A percentile compares a stretch with the other conserved stretches of the same genome.
Conservation (phyloP, 1,140 invertebrate genomes). For the Drosophila repletoides region DNA sequence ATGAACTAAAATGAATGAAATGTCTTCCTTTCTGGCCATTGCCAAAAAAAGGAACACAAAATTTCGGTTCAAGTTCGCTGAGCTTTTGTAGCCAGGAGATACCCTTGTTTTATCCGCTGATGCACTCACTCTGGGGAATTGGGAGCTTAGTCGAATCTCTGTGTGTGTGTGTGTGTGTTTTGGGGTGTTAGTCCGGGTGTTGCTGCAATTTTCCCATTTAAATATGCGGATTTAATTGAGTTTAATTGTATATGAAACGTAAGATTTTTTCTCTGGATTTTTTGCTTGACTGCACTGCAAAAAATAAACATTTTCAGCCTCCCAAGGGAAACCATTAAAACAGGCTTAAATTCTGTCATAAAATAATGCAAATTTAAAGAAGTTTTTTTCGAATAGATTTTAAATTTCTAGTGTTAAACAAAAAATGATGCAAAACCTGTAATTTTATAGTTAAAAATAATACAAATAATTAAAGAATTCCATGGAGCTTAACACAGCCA, state of each 20-base stretch:
- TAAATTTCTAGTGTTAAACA: no score
- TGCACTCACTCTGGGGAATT: slow-evolving; percentile 67
- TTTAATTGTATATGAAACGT: slow-evolving; percentile 72
- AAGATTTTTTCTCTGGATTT: slow-evolving; percentile 47
- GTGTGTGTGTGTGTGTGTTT: no score
- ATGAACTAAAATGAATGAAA: no score
- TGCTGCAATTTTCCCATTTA: slow-evolving; percentile 66
- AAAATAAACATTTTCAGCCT: neutral
- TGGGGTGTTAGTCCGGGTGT: slow-evolving; percentile 34
- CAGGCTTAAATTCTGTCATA: slow-evolving; percentile 12
- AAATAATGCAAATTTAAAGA: neutral
- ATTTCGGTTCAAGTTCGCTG: slow-evolving; percentile 79
- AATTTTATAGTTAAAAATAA: no score
- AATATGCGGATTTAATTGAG: slow-evolving; percentile 77
- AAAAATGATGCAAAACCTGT: no score
- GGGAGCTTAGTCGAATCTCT: no score
- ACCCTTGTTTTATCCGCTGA: slow-evolving; percentile 48
- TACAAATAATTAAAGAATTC: no score
- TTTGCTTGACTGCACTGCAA: slow-evolving; percentile 6
- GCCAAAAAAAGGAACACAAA: slow-evolving; percentile 44
- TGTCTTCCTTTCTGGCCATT: slow-evolving; percentile 57
- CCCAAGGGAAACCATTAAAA: no score
- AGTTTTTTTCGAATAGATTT: no score
- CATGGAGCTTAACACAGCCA: no score
- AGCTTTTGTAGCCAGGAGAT: slow-evolving; percentile 13